phyloP scores from a whole-genome alignment of 2,113 vertebrate genomes.

The Ibidorhyncha struthersii region DNA sequence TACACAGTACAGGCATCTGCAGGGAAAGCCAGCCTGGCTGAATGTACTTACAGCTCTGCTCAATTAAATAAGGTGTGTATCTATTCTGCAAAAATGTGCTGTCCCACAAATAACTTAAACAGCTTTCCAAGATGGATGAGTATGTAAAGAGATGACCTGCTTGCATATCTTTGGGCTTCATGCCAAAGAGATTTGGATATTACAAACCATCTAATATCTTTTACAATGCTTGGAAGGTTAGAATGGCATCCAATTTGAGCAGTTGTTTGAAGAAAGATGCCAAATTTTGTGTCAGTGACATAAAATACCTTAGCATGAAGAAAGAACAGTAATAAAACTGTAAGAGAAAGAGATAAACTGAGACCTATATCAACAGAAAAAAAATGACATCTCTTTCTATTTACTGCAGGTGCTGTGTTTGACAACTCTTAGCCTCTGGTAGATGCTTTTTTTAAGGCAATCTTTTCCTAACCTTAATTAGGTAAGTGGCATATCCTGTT shows the following conservation, averaged over 20 bases:
- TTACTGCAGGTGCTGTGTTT: not conserved
- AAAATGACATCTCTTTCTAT: not conserved
- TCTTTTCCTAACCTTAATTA: not conserved
- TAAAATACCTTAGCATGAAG: not conserved
- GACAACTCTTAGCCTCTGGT: not conserved
- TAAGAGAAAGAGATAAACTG: not conserved
- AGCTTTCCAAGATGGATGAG: not conserved
- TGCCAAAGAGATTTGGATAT: not conserved
- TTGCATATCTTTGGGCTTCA: not conserved
- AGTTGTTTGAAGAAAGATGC: not conserved
- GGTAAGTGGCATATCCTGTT: not conserved
- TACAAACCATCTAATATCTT: not conserved
- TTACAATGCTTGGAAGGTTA: not conserved
- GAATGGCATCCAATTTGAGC: not conserved
- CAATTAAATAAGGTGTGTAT: not conserved
- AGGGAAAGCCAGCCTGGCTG: not conserved
- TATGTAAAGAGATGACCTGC: not conserved
- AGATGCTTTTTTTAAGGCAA: not conserved
- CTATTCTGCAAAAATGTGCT: not conserved
- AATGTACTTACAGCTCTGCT: not conserved
- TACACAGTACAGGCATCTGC: not conserved
- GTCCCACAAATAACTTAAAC: not conserved
- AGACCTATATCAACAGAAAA: not conserved
- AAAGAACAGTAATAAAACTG: not conserved
- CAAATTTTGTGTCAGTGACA: not conserved